Evolutionary conservation across 1,140 invertebrate genomes (phyloP).

Genomic region (Wiebesia pumilae): DNA sequence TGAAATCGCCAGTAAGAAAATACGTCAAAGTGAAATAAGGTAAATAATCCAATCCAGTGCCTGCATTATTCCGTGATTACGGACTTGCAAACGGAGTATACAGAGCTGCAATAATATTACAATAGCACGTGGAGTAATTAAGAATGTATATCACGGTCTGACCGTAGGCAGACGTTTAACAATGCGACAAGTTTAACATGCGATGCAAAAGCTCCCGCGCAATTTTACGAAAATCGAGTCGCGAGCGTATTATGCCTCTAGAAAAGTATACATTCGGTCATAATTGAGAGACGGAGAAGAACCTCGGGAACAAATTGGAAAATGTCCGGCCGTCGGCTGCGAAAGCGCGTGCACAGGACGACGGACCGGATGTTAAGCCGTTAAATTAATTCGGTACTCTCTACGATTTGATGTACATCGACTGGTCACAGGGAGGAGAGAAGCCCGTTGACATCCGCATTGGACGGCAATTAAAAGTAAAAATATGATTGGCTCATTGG

Average conservation of each 20-base stretch:
- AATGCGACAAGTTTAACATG: too few species aligned
- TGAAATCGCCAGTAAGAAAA: neutral
- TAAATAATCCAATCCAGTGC: neutral
- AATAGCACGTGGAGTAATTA: slow-evolving; percentile 35
- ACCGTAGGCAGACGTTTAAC: neutral
- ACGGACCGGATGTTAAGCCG: slow-evolving; percentile 33
- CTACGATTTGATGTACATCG: slow-evolving; percentile 45
- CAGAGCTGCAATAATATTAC: slow-evolving; percentile 20
- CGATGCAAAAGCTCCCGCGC: neutral
- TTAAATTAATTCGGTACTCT: slow-evolving; percentile 47
- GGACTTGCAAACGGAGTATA: neutral
- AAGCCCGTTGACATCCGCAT: slow-evolving; percentile 34
- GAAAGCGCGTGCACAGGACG: slow-evolving; percentile 5
- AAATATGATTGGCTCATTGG: slow-evolving; percentile 43
- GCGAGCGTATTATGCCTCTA: neutral
- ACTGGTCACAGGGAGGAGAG: neutral
- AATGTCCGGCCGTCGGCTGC: slow-evolving; percentile 34
- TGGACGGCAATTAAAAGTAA: slow-evolving; percentile 49
- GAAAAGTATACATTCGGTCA: slow-evolving; percentile 32
- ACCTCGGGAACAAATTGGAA: slow-evolving; percentile 49
- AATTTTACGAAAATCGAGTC: slow-evolving; percentile 16
- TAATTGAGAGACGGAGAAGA: slow-evolving; percentile 30
- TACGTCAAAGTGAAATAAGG: neutral
- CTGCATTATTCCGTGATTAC: too few species aligned
- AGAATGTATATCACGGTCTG: neutral